Evolutionary conservation across 1,140 invertebrate species (phyloP).

Genomic region (Orchestia grillus): DNA sequence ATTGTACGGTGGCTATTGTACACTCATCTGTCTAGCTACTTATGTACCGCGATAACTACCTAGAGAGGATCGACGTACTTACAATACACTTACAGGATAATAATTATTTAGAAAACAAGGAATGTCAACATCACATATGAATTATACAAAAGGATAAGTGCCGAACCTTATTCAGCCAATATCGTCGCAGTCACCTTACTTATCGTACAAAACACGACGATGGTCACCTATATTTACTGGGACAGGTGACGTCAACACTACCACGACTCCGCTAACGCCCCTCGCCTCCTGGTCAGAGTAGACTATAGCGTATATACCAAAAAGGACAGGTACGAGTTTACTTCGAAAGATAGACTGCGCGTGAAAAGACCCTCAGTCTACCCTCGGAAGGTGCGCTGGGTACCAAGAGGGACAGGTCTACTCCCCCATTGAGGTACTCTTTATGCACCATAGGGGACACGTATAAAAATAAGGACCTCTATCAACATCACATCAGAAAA

Average conservation of each 20-base stretch:
- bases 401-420: not conserved
- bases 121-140: conserved; percentile 51
- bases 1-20: conserved; percentile 50
- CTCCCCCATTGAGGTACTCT: not conserved
- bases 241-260: not conserved
- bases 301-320: not conserved
- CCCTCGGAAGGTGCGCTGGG: not conserved
- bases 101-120: conserved; percentile 48
- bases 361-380: not conserved
- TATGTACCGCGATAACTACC: conserved; percentile 1
- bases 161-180: not conserved
- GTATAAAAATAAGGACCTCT: conserved; percentile 33
- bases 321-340: not conserved
- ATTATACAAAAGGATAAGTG: conserved; percentile 41
- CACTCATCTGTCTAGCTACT: conserved; percentile 10
- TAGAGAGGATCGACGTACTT: conserved; percentile 19
- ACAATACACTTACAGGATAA: conserved; percentile 32
- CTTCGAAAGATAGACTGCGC: not conserved
- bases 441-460: not conserved
- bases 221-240: not conserved
- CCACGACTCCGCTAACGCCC: not conserved
- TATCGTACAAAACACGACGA: not conserved
- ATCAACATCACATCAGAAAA: conserved; percentile 65
- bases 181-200: not conserved
- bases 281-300: not conserved